phyloP scores from a whole-genome alignment of 2,888 invertebrate genomes.

The Smittia sp. region DNA sequence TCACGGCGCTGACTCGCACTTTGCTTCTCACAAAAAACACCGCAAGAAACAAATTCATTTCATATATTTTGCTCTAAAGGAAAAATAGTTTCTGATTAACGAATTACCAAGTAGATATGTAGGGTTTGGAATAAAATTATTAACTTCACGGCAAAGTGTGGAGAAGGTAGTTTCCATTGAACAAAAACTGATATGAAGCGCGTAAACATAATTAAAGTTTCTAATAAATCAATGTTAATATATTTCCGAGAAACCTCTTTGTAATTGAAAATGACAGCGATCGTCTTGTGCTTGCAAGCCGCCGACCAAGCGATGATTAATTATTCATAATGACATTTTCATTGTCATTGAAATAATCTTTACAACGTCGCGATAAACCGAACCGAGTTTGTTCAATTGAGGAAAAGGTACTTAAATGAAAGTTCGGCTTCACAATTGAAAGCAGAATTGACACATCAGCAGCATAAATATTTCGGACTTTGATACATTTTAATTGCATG shows the following conservation, averaged over 20 bases:
- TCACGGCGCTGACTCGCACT: background rate
- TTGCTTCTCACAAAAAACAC: constrained; percentile 1
- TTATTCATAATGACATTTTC: background rate
- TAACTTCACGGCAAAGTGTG: background rate
- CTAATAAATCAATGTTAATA: constrained; percentile 29
- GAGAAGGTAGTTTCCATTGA: no score
- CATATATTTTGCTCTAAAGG: constrained; percentile 21
- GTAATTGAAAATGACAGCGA: constrained; percentile 11
- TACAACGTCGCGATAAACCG: background rate
- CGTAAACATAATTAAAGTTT: constrained; percentile 31
- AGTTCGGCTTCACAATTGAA: no score
- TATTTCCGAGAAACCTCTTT: constrained; percentile 26
- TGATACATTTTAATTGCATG: no score
- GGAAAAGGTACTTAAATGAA: no score
- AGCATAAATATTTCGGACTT: no score
- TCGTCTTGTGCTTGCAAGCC: background rate
- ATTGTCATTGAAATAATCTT: constrained; percentile 13
- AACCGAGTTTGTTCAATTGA: no score
- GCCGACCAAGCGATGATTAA: constrained; percentile 20
- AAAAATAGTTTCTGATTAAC: constrained; percentile 28
- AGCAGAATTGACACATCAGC: no score
- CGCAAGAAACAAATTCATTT: constrained; percentile 14
- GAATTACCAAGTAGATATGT: constrained; percentile 41
- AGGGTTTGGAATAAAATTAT: background rate
- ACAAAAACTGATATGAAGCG: no score